Conservation (phyloP, 1,140 invertebrate genomes). For the Cyphomyrmex costatus region DNA sequence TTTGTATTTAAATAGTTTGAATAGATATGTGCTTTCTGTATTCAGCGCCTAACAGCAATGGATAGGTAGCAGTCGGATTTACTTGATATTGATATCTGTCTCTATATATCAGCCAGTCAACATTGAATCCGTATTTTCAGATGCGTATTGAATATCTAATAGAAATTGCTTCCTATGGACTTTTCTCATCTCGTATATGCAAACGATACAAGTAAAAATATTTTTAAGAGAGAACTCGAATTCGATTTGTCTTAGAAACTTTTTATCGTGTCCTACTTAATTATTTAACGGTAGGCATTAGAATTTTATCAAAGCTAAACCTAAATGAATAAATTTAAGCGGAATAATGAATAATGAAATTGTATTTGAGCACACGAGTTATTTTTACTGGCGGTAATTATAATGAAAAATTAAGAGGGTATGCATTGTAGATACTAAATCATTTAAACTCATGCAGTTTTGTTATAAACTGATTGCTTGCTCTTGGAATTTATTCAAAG, state of each 20-base stretch:
- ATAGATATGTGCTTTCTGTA: background rate
- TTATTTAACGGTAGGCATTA: background rate
- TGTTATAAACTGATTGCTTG: background rate
- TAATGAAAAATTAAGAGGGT: background rate
- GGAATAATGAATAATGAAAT: background rate
- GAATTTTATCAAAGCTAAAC: background rate
- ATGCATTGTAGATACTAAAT: background rate
- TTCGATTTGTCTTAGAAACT: constrained; percentile 4
- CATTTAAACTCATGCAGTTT: background rate
- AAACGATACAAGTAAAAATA: background rate
- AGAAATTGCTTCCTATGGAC: constrained; percentile 14
- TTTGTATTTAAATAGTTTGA: background rate
- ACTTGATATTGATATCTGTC: constrained; percentile 29
- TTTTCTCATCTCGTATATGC: background rate
- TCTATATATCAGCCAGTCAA: constrained; percentile 36
- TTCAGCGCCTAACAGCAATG: constrained; percentile 17
- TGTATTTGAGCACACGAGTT: background rate
- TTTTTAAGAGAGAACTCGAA: background rate
- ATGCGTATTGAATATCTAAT: constrained; percentile 39
- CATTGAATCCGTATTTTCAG: constrained; percentile 43
- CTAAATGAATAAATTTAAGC: constrained; percentile 21
- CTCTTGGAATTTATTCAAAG: background rate
- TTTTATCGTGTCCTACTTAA: background rate
- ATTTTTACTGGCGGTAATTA: background rate
- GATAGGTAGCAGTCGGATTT: constrained; percentile 13